Percentiles rank a stretch among this genome's conserved stretches.
These are phyloP conservation scores for Ethmia dodecea DNA, from an alignment of 2,888 invertebrate genomes.

Conservation along the genomic window DNA sequence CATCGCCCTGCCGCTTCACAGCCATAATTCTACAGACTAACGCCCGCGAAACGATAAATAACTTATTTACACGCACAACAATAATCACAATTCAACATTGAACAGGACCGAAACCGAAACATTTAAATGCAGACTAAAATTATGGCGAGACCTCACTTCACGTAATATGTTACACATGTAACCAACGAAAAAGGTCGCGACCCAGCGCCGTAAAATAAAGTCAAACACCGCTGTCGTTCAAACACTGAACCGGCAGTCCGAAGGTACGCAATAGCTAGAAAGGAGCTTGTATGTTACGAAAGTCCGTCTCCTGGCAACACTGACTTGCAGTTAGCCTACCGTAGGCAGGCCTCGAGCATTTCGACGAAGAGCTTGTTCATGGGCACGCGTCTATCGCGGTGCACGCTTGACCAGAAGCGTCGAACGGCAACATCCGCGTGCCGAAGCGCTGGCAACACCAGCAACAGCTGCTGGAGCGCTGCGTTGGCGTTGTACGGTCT, in stretches of 20 bases:
- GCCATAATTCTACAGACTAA: slow-evolving; percentile 34
- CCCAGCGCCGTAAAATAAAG: slow-evolving; percentile 15
- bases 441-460: slow-evolving; percentile 91
- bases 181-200: slow-evolving; percentile 13
- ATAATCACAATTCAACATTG: slow-evolving; percentile 2
- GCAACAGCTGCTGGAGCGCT: slow-evolving; percentile 90
- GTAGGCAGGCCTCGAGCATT: slow-evolving; percentile 91
- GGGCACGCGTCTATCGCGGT: slow-evolving; percentile 91
- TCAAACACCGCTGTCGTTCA: slow-evolving; percentile 1
- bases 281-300: slow-evolving; percentile 11
- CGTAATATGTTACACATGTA: slow-evolving; percentile 19
- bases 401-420: slow-evolving; percentile 93
- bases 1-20: slow-evolving; percentile 31
- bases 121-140: slow-evolving; percentile 41
- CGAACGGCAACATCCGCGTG: slow-evolving; percentile 94
- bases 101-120: slow-evolving; percentile 14
- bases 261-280: slow-evolving; percentile 18
- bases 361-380: slow-evolving; percentile 98
- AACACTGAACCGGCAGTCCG: slow-evolving; percentile 5
- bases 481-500: slow-evolving; percentile 85
- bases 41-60: slow-evolving; percentile 21
- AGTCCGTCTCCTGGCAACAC: slow-evolving; percentile 4
- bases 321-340: slow-evolving; percentile 62
- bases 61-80: slow-evolving; percentile 16
- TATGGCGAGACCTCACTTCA: slow-evolving; percentile 19